Conservation (phyloP, 1,140 invertebrate species). For the Magallana gigas region DNA sequence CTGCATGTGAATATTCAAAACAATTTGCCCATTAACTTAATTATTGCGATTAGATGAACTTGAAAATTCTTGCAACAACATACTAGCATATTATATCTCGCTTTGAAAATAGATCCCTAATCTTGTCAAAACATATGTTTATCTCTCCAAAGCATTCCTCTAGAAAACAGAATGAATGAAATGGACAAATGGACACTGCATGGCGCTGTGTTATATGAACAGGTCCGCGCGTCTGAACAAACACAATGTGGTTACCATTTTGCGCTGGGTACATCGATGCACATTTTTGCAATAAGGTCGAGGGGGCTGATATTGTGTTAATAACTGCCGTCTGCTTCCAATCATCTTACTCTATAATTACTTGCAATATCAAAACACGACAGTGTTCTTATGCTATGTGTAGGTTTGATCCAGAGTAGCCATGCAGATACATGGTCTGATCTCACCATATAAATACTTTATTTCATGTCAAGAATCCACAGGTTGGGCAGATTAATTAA, state of each 20-base stretch:
- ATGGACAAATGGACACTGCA: not conserved
- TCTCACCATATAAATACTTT: no score
- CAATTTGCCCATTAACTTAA: not conserved
- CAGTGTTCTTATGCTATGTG: not conserved
- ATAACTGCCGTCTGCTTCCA: not conserved
- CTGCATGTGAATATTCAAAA: not conserved
- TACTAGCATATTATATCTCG: not conserved
- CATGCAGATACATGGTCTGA: no score
- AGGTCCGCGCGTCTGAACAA: not conserved
- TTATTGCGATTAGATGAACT: not conserved
- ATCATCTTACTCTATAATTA: not conserved
- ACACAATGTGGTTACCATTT: conserved; percentile 9
- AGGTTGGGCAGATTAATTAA: no score
- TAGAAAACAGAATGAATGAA: not conserved
- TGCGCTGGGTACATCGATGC: not conserved
- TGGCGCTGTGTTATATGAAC: not conserved
- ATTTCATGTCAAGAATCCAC: no score
- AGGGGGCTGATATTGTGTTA: not conserved
- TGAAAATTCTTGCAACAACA: not conserved
- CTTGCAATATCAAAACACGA: not conserved
- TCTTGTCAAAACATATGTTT: not conserved
- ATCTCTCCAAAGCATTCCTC: not conserved
- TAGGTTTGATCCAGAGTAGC: no score
- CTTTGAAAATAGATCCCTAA: conserved; percentile 1
- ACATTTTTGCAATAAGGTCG: conserved; percentile 33